Evolutionary conservation across 2,888 invertebrate species (phyloP).

Genomic region (Amiota mariae): DNA sequence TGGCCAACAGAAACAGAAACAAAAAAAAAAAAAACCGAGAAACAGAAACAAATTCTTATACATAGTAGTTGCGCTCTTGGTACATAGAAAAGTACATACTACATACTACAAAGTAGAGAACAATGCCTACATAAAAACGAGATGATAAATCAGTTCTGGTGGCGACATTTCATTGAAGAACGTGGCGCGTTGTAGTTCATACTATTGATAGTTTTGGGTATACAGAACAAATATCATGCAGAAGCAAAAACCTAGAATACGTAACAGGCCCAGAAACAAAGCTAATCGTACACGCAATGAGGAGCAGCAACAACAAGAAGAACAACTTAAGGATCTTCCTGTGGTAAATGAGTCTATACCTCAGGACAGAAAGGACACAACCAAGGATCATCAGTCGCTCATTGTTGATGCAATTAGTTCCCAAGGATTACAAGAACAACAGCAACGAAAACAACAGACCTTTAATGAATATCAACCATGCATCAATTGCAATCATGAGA

Average conservation of each 20-base stretch:
- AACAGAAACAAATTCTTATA: too few relatives aligned
- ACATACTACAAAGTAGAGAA: slow-evolving; percentile 21
- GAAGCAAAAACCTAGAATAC: slow-evolving; percentile 61
- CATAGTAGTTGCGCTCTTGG: too few relatives aligned
- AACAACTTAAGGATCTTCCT: too few relatives aligned
- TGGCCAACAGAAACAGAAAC: slow-evolving; percentile 43
- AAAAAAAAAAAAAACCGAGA: background rate
- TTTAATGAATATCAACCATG: too few relatives aligned
- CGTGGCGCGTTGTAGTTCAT: too few relatives aligned
- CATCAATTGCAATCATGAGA: background rate
- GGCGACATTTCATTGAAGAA: slow-evolving; percentile 14
- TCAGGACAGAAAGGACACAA: background rate
- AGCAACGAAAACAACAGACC: background rate
- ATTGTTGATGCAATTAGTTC: background rate
- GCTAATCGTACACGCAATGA: slow-evolving; percentile 48
- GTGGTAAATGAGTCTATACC: background rate
- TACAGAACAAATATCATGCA: slow-evolving; percentile 12
- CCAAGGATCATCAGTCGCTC: background rate
- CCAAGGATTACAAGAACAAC: background rate
- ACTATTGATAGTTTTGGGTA: too few relatives aligned
- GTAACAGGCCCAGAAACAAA: slow-evolving; percentile 67
- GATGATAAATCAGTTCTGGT: background rate
- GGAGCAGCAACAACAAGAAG: too few relatives aligned
- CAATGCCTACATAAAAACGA: slow-evolving; percentile 26
- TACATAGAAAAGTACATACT: too few relatives aligned